Conservation (phyloP, 1,140 invertebrate genomes). For the Pachypeltis micranthus region DNA sequence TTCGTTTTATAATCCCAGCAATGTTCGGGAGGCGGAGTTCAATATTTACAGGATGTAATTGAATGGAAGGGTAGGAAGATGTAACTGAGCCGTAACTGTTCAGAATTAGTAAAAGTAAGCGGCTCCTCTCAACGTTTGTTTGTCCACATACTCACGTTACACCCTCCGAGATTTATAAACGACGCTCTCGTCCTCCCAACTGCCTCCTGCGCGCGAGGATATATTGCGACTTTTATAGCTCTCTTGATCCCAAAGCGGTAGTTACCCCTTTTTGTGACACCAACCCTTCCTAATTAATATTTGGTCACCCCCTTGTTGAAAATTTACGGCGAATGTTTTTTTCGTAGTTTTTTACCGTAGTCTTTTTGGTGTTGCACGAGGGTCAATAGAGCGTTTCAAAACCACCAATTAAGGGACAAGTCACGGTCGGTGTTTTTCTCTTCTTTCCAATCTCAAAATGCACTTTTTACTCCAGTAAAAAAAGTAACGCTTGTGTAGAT, state of each 20-base stretch:
- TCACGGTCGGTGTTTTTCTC: neutral
- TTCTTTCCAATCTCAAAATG: neutral
- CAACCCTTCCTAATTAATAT: neutral
- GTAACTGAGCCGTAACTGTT: too few species aligned
- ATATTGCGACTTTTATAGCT: neutral
- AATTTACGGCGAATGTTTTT: neutral
- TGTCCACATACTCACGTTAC: constrained; percentile 7
- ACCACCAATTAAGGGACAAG: neutral
- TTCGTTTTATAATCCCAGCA: too few species aligned
- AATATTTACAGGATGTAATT: too few species aligned
- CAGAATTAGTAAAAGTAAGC: too few species aligned
- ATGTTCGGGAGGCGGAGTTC: too few species aligned
- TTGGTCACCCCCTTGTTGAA: neutral
- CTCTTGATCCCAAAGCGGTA: neutral
- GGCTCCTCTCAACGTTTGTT: too few species aligned
- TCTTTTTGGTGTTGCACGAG: neutral
- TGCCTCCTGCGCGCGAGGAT: too few species aligned
- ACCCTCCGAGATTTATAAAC: too few species aligned
- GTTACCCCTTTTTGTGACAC: neutral
- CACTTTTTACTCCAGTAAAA: neutral
- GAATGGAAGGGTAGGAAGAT: too few species aligned
- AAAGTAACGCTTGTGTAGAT: neutral
- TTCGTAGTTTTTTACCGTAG: too few species aligned
- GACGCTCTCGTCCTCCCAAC: too few species aligned
- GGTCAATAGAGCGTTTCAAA: neutral